Percentiles rank a stretch among this genome's conserved stretches.
Evolutionary conservation across 2,113 vertebrate genomes (phyloP).

Genomic region (Ivindomyrus marchei): DNA sequence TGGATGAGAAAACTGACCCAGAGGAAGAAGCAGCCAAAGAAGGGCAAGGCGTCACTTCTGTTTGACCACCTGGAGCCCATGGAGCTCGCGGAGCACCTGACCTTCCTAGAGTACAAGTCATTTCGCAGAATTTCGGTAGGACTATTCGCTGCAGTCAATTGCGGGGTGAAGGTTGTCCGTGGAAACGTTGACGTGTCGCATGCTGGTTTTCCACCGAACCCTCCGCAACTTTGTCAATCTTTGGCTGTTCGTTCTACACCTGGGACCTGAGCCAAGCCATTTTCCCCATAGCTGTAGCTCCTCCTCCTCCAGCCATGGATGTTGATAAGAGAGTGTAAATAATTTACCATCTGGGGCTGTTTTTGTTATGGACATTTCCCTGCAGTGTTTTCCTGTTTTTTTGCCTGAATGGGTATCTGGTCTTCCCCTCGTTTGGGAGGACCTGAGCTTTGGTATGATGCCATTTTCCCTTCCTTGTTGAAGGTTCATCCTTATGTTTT

Average conservation of each 20-base stretch:
- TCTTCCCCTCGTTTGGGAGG: not conserved
- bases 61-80: conserved; percentile 96
- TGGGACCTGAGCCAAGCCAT: not conserved
- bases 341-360: not conserved
- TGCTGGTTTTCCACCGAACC: not conserved
- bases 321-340: not conserved
- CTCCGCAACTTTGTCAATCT: not conserved
- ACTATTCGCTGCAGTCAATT: not conserved
- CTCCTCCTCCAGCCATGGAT: not conserved
- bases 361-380: not conserved
- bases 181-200: not conserved
- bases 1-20: conserved; percentile 98
- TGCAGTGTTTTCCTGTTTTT: conserved; percentile 6
- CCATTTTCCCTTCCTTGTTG: not conserved
- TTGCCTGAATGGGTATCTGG: not conserved
- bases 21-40: conserved; percentile 86
- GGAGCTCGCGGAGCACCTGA: conserved; percentile 94
- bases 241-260: not conserved
- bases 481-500: not conserved
- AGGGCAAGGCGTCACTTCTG: conserved; percentile 89
- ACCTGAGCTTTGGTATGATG: not conserved
- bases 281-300: not conserved
- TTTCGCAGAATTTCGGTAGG: conserved; percentile 92
- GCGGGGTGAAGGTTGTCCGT: not conserved
- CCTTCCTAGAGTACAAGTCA: conserved; percentile 95